Conservation (phyloP, 2,113 vertebrate species). For the Myxocyprinus asiaticus region DNA sequence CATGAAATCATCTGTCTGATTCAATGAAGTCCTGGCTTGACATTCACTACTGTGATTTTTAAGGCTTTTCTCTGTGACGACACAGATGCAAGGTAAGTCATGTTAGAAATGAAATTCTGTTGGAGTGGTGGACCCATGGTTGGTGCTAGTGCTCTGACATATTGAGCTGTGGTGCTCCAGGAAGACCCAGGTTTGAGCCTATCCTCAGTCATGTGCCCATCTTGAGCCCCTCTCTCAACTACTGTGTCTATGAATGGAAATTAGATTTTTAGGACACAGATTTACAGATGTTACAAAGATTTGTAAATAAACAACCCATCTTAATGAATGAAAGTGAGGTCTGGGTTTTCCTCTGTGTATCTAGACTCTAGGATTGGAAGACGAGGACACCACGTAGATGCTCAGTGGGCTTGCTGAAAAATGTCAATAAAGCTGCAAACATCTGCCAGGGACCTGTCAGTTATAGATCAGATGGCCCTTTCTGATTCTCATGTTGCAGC, state of each 20-base stretch:
- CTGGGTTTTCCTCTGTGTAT: not conserved
- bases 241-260: too few relatives aligned
- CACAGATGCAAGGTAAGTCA: constrained; percentile 10
- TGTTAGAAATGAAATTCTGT: not conserved
- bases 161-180: too few relatives aligned
- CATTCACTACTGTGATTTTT: constrained; percentile 14
- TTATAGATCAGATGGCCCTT: constrained; percentile 39
- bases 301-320: not conserved
- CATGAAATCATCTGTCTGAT: constrained; percentile 47
- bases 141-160: too few relatives aligned
- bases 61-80: not conserved
- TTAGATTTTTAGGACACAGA: not conserved
- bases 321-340: constrained; percentile 19
- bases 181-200: too few relatives aligned
- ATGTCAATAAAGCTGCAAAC: constrained; percentile 56
- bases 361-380: constrained; percentile 25
- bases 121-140: too few relatives aligned
- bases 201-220: too few relatives aligned
- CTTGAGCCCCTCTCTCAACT: too few relatives aligned
- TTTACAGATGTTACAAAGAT: not conserved
- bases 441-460: constrained; percentile 60
- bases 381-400: constrained; percentile 26
- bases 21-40: constrained; percentile 38
- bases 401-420: constrained; percentile 37
- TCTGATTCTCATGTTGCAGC: constrained; percentile 45